Evolutionary conservation across 37 sponge, comb jelly and placozoan species (phyloP), one percentile per base, ranked within the genome.

Genomic region (Mnemiopsis leidyi): DNA sequence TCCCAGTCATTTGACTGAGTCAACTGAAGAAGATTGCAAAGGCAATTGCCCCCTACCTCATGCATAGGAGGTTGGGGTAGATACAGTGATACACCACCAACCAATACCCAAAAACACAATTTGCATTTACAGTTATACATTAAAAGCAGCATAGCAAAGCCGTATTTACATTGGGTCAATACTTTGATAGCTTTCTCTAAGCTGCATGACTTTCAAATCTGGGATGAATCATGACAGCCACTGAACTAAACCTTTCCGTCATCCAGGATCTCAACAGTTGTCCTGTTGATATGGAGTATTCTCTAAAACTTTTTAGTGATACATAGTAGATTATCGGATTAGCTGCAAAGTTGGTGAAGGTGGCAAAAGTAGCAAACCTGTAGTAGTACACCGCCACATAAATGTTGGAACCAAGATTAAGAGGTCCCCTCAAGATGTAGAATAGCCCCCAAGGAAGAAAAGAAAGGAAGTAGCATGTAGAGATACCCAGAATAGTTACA

Each of bases 311-410:
- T 26, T 3, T 85, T 3, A 85, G 16, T 3, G 90, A 32, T 13
- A 85, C 21, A 85, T 36, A 40, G 48, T 85, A 85, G 25, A 85
- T 85, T 7, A 85, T 38, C 23, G 90, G 90, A 26, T 85, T 85
- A n/a, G 48, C 24, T 21, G 90, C 23, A 39, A 85, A 85, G 48
- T 40, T 85, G 48, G 36, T 28, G 24, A 39, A 85, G 18, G 35
- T 23, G 16, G 35, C 36, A 37, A 23, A 38, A 33, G 39, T 29
- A 0, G 90, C 90, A 85, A 85, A 85, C 39, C 90, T 85, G 48
- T 85, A 85, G 25, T 85, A 85, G 24, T 85, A 33, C 0, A 85
- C 40, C 1, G 90, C 32, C 3, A 39, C n/a, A 0, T 21, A 20
- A 20, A 77, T 36, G 18, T 32, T 77, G 24, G n/a, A 23, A n/a